Base-by-base conservation (phyloP, 2,888 invertebrate species). In the Papilio protenor region DNA sequence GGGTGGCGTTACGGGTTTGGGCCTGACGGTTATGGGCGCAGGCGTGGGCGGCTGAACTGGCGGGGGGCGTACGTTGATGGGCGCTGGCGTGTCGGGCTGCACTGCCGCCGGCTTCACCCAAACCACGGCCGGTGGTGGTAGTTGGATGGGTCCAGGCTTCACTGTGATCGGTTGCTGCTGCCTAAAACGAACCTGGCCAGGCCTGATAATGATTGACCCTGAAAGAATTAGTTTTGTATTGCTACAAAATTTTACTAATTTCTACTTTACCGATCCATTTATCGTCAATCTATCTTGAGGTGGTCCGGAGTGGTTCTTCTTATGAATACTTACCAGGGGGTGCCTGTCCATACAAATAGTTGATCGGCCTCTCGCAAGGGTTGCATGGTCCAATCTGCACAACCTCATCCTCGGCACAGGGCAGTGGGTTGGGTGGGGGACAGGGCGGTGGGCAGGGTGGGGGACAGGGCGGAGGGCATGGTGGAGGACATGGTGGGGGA, bases 131-230 rank as follows among this genome's bases (percentile, higher is more conserved):
- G 89, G 90, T 1, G 81, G 80, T 0, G 91, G 88, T 5, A 87
- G 83, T 14, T 80, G 83, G 70, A 92, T 86, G 18, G 83, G 79
- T 1, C 91, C 91, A 0, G 91, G 92, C 0, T 87, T 85, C 16
- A 92, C 89, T 23, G 89, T 75, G 52, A 92, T 91, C 0, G 92
- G 89, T 0, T 85, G 81, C 2, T 88, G 88, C 0, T 78, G 73
- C 0, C 86, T 90, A 84, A 91, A 92, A 18, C 88, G 84, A n/a
- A 92, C 86, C 72, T 86, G 85, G 0, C 92, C 93, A 3, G 93
- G 93, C 40, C 86, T 87, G 21, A 93, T 85, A 55, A 92, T 77
- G 27, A 92, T 77, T 27, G 88, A 83, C 10, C 91, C 92, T 93
- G 87, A 10, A 83, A 83, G 18, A 8, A 21, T 27, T 27, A 80